Conservation (phyloP, 2,797 vertebrate species). For the Falco novaeseelandiae region DNA sequence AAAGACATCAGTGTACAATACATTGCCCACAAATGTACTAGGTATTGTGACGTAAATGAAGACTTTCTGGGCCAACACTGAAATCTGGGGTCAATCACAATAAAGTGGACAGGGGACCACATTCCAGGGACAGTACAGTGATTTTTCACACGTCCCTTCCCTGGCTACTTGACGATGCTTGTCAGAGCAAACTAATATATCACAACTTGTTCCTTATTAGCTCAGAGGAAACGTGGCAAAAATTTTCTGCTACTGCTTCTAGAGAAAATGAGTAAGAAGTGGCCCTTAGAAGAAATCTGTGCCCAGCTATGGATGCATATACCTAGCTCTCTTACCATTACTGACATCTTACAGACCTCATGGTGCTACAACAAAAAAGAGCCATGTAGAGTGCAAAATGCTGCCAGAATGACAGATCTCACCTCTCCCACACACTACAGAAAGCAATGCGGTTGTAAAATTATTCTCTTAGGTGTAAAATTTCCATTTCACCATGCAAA, state of each 20-base stretch:
- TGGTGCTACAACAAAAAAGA: background rate
- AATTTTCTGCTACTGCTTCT: background rate
- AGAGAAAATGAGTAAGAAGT: background rate
- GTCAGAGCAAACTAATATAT: background rate
- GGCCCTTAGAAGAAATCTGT: background rate
- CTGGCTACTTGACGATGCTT: background rate
- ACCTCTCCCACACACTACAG: background rate
- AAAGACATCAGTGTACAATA: background rate
- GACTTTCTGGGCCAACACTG: background rate
- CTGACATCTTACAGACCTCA: background rate
- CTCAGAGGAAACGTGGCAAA: background rate
- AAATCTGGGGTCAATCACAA: background rate
- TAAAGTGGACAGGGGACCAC: background rate
- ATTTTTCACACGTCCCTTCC: background rate
- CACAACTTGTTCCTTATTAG: background rate
- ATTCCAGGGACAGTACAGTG: background rate
- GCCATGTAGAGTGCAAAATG: background rate
- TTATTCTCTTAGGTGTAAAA: background rate
- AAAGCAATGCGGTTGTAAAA: background rate
- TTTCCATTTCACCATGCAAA: background rate
- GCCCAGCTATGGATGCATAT: background rate
- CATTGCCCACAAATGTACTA: background rate
- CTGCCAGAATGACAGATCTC: background rate
- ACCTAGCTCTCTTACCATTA: background rate
- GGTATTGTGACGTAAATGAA: background rate